phyloP scores from a whole-genome alignment of 2,888 invertebrate species.

The Metellina segmentata region DNA sequence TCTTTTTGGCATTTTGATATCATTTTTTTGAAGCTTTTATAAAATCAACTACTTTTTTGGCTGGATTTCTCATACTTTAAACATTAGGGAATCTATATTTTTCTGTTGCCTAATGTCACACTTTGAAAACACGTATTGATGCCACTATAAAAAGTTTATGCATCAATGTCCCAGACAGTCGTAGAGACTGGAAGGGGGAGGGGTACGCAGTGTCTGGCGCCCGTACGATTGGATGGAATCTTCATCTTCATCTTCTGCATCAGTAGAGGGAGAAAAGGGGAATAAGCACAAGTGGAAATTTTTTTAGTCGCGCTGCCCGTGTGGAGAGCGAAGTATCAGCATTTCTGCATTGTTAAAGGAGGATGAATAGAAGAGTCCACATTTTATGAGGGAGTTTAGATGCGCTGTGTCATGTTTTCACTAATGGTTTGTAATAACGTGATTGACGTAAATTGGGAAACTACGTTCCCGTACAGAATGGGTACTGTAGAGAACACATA shows the following conservation, averaged over 20 bases:
- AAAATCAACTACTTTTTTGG: too few species aligned
- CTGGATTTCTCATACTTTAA: too few species aligned
- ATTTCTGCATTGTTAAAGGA: neutral
- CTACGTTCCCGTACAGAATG: too few species aligned
- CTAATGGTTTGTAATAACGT: neutral
- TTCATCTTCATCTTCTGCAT: neutral
- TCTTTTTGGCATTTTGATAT: too few species aligned
- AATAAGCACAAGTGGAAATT: neutral
- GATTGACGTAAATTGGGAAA: too few species aligned
- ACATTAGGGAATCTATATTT: too few species aligned
- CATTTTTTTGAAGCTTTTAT: too few species aligned
- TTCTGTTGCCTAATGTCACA: too few species aligned
- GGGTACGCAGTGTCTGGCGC: neutral
- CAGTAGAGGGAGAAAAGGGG: neutral
- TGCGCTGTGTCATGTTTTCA: neutral
- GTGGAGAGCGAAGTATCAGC: neutral
- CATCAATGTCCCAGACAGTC: neutral
- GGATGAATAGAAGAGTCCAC: neutral
- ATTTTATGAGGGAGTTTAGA: neutral
- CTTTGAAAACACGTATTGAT: too few species aligned
- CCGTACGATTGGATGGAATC: neutral
- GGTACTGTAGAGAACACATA: too few species aligned
- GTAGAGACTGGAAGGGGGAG: neutral
- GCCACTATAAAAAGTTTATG: neutral
- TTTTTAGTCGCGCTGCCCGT: neutral